Conservation (phyloP, 2,113 vertebrate species). For the Hippoglossus stenolepis region DNA sequence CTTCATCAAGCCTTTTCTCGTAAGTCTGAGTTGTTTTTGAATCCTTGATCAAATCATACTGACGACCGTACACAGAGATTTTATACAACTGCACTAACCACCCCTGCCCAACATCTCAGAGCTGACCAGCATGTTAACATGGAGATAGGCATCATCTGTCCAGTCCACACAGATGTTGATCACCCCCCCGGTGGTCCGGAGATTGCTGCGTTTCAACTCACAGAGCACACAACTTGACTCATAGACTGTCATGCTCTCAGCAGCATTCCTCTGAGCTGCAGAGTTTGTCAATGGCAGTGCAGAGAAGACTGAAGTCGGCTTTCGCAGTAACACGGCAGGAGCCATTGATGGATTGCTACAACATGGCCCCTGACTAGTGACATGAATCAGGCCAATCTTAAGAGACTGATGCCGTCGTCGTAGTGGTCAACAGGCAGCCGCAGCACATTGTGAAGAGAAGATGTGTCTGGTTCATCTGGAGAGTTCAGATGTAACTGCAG, state of each 20-base stretch:
- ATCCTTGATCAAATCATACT: conserved; percentile 22
- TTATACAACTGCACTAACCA: conserved; percentile 22
- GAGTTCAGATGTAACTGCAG: conserved; percentile 1
- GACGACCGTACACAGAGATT: conserved; percentile 12
- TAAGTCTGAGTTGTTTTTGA: neutral
- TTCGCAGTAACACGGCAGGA: conserved; percentile 43
- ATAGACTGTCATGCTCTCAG: conserved; percentile 30
- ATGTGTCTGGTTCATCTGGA: conserved; percentile 3
- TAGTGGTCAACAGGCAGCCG: conserved; percentile 30
- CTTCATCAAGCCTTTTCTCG: conserved; percentile 27
- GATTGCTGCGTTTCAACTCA: conserved; percentile 50
- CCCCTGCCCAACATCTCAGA: conserved; percentile 48
- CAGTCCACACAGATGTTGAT: conserved; percentile 66
- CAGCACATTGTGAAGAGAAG: neutral
- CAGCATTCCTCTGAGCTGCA: conserved; percentile 43
- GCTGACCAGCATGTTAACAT: conserved; percentile 64
- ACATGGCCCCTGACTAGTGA: conserved; percentile 44
- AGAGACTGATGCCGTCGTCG: conserved; percentile 13
- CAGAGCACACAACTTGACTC: conserved; percentile 20
- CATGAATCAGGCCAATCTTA: conserved; percentile 60
- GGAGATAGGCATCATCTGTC: conserved; percentile 67
- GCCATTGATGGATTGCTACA: conserved; percentile 52
- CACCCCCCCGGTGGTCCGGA: conserved; percentile 48
- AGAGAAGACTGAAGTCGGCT: conserved; percentile 37
- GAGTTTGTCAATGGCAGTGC: conserved; percentile 28